phyloP scores from a whole-genome alignment of 2,797 vertebrate species.

The Molossus molossus region DNA sequence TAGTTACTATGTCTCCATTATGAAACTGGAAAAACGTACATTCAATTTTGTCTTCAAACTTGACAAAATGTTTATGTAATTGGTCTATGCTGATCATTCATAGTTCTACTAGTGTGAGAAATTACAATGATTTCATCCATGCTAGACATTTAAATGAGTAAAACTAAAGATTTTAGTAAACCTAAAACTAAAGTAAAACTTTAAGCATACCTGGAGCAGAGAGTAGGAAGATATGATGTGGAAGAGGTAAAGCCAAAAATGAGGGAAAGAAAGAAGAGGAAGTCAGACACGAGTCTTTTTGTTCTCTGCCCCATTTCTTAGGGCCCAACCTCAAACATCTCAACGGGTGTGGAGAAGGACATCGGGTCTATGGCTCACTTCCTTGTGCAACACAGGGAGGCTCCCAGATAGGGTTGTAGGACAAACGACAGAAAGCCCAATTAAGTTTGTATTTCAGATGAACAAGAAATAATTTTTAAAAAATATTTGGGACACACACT shows the following conservation, averaged over 20 bases:
- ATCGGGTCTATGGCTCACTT: not conserved
- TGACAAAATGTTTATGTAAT: not conserved
- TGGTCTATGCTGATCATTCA: not conserved
- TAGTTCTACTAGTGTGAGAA: not conserved
- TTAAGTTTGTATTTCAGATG: not conserved
- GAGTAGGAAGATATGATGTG: not conserved
- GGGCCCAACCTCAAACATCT: not conserved
- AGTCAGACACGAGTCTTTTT: not conserved
- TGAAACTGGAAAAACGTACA: not conserved
- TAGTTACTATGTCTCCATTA: not conserved
- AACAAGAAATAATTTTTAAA: not conserved
- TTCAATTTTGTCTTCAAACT: not conserved
- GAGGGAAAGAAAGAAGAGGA: not conserved
- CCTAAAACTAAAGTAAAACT: not conserved
- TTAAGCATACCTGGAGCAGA: not conserved
- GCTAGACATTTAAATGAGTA: not conserved
- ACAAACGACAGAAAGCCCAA: not conserved
- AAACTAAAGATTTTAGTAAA: not conserved
- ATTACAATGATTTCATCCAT: not conserved
- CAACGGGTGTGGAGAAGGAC: not conserved
- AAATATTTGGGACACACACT: not conserved
- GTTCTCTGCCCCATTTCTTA: not conserved
- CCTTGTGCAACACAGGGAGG: not conserved
- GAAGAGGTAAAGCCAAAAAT: not conserved
- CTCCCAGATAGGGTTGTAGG: not conserved